Evolutionary conservation across 2,113 vertebrate species (phyloP), one percentile per base, ranked within the genome.

Genomic region (human (Homo sapiens)): DNA sequence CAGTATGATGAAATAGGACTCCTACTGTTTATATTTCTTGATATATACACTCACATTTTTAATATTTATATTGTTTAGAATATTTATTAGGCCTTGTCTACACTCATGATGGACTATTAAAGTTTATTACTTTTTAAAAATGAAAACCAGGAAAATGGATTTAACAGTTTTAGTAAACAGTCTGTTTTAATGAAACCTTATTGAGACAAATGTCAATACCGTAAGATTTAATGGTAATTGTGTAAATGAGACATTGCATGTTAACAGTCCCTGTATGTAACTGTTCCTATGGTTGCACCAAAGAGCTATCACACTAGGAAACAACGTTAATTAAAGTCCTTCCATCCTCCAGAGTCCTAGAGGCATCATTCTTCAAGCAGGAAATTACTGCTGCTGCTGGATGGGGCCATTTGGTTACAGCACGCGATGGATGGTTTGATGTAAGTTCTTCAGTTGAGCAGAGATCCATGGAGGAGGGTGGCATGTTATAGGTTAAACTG

Each of bases 271-370:
- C 59, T 57, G 2, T 38, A 25, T 10, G 57, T 50, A 80, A 27
- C 72, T 16, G 27, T 80, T 91, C 78, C 92, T 45, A 8, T 3
- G 50, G 81, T 5, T 78, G 40, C 30, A 30, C 14, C 30, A 6
- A 48, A 75, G 66, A 81, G 82, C 23, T 23, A 8, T 45, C 11
- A 4, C 25, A 75, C 5, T 27, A 92, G 68, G 10, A 73, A 86
- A 92, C 12, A 52, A 18, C 50, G 68, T 50, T 92, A 93, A 85
- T 94, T 73, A 88, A 84, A 79, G 50, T 25, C 25, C 59, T 90
- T 80, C 64, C 23, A 12, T 14, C 38, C 38, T 55, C 2, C 2
- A 6, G 48, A 75, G 80, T 25, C 82, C 32, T 8, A 4, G 25
- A 25, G 75, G 18, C 27, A 45, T 27, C 22, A 4, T 23, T 43